Evolutionary conservation across 2,113 vertebrate genomes (phyloP).

Genomic region (Puffinus mauretanicus): DNA sequence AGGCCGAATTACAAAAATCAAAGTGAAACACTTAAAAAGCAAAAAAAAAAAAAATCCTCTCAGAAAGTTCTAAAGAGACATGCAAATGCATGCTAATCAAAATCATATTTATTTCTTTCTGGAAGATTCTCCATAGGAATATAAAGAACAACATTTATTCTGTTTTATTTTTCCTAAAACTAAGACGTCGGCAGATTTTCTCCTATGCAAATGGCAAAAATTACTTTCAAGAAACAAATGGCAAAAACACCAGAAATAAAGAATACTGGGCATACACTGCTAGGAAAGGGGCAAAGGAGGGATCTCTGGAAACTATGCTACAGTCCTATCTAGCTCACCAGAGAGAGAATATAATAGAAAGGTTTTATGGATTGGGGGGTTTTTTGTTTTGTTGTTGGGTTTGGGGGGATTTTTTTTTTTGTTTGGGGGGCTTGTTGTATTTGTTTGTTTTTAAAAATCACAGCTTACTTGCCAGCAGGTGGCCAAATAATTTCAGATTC

Average conservation of each 20-base stretch:
- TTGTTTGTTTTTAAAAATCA: not conserved
- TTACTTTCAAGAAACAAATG: not conserved
- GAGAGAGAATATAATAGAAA: not conserved
- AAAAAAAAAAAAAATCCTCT: not conserved
- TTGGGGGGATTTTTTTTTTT: not conserved
- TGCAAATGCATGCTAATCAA: not conserved
- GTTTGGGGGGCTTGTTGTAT: not conserved
- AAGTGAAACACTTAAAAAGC: not conserved
- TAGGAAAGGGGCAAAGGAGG: not conserved
- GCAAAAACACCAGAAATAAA: not conserved
- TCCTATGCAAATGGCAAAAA: not conserved
- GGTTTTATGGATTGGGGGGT: accelerated
- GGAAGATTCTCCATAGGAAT: not conserved
- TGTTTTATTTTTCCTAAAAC: not conserved
- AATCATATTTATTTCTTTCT: not conserved
- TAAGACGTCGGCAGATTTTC: not conserved
- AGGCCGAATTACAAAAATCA: not conserved
- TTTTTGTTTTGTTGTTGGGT: not conserved
- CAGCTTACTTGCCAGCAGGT: not conserved
- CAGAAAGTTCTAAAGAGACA: not conserved
- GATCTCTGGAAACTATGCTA: too few relatives aligned
- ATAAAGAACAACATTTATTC: not conserved
- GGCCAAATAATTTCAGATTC: not conserved
- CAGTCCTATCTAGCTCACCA: accelerated
- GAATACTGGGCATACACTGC: too few relatives aligned